Conservation (phyloP, 2,113 vertebrate species). For the Falco punctatus region DNA sequence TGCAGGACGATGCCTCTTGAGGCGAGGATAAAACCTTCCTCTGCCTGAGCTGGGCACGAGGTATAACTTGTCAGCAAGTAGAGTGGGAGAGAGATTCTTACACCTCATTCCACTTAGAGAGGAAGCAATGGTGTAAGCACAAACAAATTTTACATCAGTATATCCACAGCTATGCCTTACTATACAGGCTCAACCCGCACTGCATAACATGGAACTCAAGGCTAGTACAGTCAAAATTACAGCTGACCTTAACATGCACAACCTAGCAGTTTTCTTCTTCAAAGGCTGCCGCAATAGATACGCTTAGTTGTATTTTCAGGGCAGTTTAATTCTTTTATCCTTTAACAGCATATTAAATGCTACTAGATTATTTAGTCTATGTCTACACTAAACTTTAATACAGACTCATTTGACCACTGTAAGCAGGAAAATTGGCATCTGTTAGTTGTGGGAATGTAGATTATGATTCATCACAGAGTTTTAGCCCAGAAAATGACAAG, state of each 20-base stretch:
- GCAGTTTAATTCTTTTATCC: neutral
- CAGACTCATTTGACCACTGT: neutral
- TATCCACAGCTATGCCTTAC: neutral
- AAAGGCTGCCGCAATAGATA: neutral
- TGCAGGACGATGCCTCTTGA: neutral
- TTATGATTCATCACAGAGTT: neutral
- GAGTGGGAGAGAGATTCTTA: neutral
- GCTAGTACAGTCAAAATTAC: neutral
- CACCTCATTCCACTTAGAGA: neutral
- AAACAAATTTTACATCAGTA: neutral
- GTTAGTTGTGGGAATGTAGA: neutral
- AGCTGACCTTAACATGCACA: neutral
- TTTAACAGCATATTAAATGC: neutral
- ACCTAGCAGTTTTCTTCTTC: neutral
- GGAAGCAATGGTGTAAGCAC: neutral
- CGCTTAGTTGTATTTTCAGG: neutral
- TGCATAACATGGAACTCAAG: accelerated
- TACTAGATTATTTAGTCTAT: neutral
- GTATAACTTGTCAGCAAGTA: neutral
- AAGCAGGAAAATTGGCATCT: neutral
- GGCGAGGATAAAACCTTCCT: neutral
- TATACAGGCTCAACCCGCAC: accelerated
- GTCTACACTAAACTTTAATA: neutral
- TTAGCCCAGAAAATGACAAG: neutral
- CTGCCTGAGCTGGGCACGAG: neutral